Evolutionary conservation across 2,888 invertebrate genomes (phyloP), one percentile per base, ranked within the genome.

Genomic region (Tanytarsus gracilentus): DNA sequence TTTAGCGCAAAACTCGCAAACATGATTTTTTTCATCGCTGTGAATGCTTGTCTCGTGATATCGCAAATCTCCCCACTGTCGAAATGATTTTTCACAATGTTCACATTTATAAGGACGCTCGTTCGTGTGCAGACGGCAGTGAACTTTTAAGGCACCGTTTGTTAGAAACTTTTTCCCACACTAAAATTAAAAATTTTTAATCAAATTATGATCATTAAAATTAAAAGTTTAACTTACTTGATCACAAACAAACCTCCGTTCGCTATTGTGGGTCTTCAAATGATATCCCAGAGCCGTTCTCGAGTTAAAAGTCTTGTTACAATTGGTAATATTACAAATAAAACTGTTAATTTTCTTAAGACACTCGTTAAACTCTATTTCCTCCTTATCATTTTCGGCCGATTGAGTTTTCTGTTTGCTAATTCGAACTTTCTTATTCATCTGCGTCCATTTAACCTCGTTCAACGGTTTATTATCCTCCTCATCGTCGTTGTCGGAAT

Each of bases 41-140:
- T 92, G 92, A 63, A 88, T 78, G 3, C 91, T 91, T 27, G 84
- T 84, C 62, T 83, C 82, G 73, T 93, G 92, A 70, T 91, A 90
- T 68, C 88, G 89, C 53, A 92, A 78, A 70, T 92, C 92, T 62
- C 90, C 89, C 87, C 89, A 89, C 70, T 91, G 91, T 0, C 91
- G 78, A 73, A 92, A 92, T 66, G 83, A 79, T 2, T 84, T 79
- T 1, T 84, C 85, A 69, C 92, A 92, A 64, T 79, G 79, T 39
- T 85, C 83, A 69, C 92, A 93, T 66, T 85, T 83, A 73, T 86
- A 90, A 0, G 92, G 92, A 64, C 87, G 86, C 67, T 85, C 86
- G n/a, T 86, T 89, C 64, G 85, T 86, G 73, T 93, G 92, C 18
- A 88, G 77, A 21, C 89, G 78, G 66, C 82, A 79, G 72, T 93